Evolutionary conservation across 1,140 invertebrate genomes (phyloP).

Genomic region (Leptinotarsa undecemlineata): DNA sequence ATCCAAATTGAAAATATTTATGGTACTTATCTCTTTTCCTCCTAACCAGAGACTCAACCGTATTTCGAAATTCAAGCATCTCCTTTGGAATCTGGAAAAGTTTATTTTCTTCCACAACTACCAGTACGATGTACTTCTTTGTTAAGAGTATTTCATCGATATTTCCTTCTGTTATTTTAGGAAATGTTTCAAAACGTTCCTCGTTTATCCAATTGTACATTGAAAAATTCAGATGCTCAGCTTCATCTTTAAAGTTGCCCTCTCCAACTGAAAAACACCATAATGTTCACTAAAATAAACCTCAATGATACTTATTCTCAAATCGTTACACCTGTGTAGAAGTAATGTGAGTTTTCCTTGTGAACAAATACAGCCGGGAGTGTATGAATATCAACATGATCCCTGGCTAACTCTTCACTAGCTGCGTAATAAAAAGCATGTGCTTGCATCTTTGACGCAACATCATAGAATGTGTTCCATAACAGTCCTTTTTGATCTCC

Average conservation of each 20-base stretch:
- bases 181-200: constrained; percentile 89
- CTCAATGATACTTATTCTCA: no score
- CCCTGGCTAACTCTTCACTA: constrained; percentile 67
- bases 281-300: background rate
- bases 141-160: constrained; percentile 81
- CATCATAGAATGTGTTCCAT: constrained; percentile 77
- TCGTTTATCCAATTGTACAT: constrained; percentile 85
- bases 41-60: constrained; percentile 81
- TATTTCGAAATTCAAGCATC: constrained; percentile 82
- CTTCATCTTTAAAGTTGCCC: constrained; percentile 30
- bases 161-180: constrained; percentile 82
- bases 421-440: constrained; percentile 85
- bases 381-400: constrained; percentile 69
- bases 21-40: constrained; percentile 79
- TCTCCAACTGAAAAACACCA: constrained; percentile 36
- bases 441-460: constrained; percentile 78
- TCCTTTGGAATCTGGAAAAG: constrained; percentile 77
- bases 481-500: constrained; percentile 73
- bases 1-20: constrained; percentile 88
- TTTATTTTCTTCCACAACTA: constrained; percentile 88
- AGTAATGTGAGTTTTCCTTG: constrained; percentile 76
- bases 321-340: constrained; percentile 65
- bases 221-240: constrained; percentile 65
- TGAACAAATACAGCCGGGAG: constrained; percentile 79
- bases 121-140: constrained; percentile 83